Evolutionary conservation across 1,140 invertebrate species (phyloP).

Genomic region (Coelopa frigida): DNA sequence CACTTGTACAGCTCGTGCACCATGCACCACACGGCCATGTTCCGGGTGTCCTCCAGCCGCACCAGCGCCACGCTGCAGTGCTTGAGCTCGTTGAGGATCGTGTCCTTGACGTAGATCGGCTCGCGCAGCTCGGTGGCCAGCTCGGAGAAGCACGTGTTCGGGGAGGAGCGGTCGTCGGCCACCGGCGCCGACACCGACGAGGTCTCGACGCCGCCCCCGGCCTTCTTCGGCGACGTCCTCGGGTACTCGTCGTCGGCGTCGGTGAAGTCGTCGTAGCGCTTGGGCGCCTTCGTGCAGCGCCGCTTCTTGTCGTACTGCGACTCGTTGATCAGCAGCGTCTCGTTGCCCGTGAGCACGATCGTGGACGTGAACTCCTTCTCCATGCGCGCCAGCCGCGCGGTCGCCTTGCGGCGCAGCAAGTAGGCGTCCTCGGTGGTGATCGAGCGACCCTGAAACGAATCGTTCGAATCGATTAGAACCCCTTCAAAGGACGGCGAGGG

Average conservation of each 20-base stretch:
- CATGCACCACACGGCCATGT: constrained; percentile 39
- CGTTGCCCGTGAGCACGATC: constrained; percentile 37
- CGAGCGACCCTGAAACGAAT: constrained; percentile 23
- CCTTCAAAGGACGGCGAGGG: not conserved
- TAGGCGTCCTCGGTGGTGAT: constrained; percentile 40
- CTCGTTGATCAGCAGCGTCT: constrained; percentile 37
- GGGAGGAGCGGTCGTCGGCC: not conserved
- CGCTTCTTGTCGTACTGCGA: constrained; percentile 39
- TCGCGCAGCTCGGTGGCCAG: constrained; percentile 14
- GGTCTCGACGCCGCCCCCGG: constrained; percentile 4
- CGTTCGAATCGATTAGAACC: not conserved
- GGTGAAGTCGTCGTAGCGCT: constrained; percentile 38
- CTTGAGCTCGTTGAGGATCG: constrained; percentile 25
- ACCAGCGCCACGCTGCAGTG: constrained; percentile 31
- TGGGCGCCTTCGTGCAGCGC: constrained; percentile 37
- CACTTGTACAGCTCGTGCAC: constrained; percentile 42
- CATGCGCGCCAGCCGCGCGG: constrained; percentile 36
- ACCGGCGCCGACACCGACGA: not conserved
- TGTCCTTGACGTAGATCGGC: constrained; percentile 23
- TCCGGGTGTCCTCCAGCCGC: constrained; percentile 24
- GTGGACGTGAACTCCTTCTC: constrained; percentile 43
- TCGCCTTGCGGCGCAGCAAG: constrained; percentile 33
- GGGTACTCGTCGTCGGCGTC: constrained; percentile 28
- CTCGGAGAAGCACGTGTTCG: constrained; percentile 1
- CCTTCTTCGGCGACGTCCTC: constrained; percentile 5